Conservation (phyloP, 2,113 vertebrate genomes). For the Hoplias malabaricus region DNA sequence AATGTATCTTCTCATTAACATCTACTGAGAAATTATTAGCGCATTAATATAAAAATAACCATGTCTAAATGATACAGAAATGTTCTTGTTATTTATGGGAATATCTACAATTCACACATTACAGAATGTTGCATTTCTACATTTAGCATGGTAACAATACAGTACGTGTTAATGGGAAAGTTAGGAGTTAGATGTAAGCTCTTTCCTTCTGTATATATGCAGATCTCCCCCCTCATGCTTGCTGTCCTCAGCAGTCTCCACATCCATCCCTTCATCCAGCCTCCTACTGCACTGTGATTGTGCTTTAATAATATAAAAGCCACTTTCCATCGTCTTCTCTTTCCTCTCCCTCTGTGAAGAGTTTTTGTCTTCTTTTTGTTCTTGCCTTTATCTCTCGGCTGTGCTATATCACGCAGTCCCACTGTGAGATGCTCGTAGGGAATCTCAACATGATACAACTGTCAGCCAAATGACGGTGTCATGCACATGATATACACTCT, state of each 20-base stretch:
- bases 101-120: too few relatives aligned
- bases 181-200: neutral
- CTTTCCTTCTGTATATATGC: constrained; percentile 20
- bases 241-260: neutral
- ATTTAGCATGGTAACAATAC: too few relatives aligned
- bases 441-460: neutral
- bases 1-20: too few relatives aligned
- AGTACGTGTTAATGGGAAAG: constrained; percentile 35
- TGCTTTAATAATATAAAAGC: neutral
- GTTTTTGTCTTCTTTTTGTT: constrained; percentile 7
- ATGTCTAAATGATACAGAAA: too few relatives aligned
- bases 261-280: neutral
- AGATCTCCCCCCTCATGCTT: neutral
- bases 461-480: neutral
- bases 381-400: neutral
- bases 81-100: too few relatives aligned
- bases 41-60: too few relatives aligned
- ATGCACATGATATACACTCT: neutral
- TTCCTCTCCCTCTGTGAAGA: constrained; percentile 7
- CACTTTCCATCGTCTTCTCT: neutral
- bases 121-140: too few relatives aligned
- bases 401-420: neutral
- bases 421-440: neutral
- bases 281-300: neutral
- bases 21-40: too few relatives aligned